These are phyloP conservation scores for Ligdia adustata DNA, from an alignment of 2,888 invertebrate species.

Conservation along the genomic window DNA sequence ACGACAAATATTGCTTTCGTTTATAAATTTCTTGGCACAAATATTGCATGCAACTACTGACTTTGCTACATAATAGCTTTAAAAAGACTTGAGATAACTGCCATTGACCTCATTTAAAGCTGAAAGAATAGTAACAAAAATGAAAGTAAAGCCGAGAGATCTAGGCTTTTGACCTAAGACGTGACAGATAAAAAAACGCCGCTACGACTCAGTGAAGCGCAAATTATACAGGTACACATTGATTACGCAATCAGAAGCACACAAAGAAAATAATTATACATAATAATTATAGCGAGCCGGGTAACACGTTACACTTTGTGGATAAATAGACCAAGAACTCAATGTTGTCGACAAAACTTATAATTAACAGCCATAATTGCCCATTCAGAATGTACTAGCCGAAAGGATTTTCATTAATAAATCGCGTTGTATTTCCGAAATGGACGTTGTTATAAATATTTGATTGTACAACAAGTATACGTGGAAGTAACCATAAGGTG, in stretches of 20 bases:
- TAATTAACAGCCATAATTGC: constrained; percentile 20
- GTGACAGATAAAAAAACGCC: constrained; percentile 20
- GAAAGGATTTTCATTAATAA: constrained; percentile 19
- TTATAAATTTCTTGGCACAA: too few species aligned
- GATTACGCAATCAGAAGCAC: constrained; percentile 44
- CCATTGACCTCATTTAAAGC: too few species aligned
- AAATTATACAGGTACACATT: constrained; percentile 22
- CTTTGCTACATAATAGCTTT: too few species aligned
- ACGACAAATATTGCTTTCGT: too few species aligned
- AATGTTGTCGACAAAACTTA: constrained; percentile 29
- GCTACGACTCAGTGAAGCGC: constrained; percentile 30
- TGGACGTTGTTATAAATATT: too few species aligned
- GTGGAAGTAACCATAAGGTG: background rate
- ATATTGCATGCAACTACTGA: too few species aligned
- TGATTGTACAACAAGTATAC: too few species aligned
- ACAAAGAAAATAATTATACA: constrained; percentile 40
- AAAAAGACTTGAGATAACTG: too few species aligned
- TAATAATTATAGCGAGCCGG: constrained; percentile 42
- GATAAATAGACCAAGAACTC: constrained; percentile 59
- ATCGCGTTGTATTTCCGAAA: constrained; percentile 11
- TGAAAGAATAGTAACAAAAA: too few species aligned
- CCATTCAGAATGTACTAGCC: constrained; percentile 20
- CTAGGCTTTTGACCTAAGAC: constrained; percentile 7
- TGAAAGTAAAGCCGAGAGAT: too few species aligned
- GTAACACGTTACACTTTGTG: constrained; percentile 53